A percentile compares a stretch with the other conserved stretches of the same genome.
Conservation (phyloP, 2,888 invertebrate genomes). For the Seira ritae region DNA sequence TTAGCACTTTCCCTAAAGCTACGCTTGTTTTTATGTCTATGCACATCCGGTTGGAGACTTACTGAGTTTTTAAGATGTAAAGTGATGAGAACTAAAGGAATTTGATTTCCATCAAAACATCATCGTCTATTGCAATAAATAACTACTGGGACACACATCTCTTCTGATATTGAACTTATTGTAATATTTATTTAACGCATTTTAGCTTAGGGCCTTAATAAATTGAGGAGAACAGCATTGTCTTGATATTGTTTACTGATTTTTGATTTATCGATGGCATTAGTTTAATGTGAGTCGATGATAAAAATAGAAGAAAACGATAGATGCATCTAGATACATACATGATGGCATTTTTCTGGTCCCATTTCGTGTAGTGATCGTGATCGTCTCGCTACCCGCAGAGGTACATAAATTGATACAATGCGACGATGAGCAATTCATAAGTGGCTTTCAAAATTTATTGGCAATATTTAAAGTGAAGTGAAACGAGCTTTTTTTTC, state of each 20-base stretch:
- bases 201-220: background rate
- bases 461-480: conserved; percentile 73
- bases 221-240: conserved; percentile 27
- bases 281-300: conserved; percentile 43
- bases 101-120: too few species aligned
- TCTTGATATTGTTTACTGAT: conserved; percentile 55
- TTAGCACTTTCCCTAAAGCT: too few species aligned
- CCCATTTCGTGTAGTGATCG: background rate
- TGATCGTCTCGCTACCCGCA: background rate
- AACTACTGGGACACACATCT: too few species aligned
- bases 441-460: conserved; percentile 73
- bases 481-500: conserved; percentile 61
- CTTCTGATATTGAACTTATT: too few species aligned
- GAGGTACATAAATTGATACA: conserved; percentile 16
- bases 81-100: too few species aligned
- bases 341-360: conserved; percentile 29
- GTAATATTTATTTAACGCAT: too few species aligned
- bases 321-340: background rate
- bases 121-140: too few species aligned
- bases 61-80: too few species aligned
- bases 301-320: conserved; percentile 14
- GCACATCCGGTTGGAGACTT: too few species aligned
- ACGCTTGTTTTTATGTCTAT: too few species aligned
- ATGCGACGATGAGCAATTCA: conserved; percentile 72
- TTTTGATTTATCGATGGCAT: conserved; percentile 61